Evolutionary conservation across 2,797 vertebrate genomes (phyloP).

Genomic region (Harpagifer antarcticus): DNA sequence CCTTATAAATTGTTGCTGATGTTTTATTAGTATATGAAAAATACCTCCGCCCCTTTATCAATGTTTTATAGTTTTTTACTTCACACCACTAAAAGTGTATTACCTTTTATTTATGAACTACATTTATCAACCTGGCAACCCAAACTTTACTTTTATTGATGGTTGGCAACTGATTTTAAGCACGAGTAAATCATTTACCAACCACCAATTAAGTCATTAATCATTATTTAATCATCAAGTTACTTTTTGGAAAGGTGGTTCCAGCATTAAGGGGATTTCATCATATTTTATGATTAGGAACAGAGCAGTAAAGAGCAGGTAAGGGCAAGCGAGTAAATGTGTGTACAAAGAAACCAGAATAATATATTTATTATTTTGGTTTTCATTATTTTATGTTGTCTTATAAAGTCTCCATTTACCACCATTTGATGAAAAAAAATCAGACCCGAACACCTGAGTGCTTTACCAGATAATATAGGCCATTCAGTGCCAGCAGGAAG

Average conservation of each 20-base stretch:
- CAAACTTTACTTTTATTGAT: constrained; percentile 1
- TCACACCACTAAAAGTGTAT: not conserved
- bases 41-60: not conserved
- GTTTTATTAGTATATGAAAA: constrained; percentile 1
- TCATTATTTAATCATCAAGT: constrained; percentile 1
- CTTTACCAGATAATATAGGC: constrained; percentile 1
- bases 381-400: too few species aligned
- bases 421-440: too few species aligned
- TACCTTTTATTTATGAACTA: not conserved
- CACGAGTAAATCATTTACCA: not conserved
- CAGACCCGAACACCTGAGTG: not conserved
- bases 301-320: not conserved
- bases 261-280: not conserved
- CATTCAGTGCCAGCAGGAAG: not conserved
- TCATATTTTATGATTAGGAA: not conserved
- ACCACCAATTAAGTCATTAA: not conserved
- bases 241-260: not conserved
- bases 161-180: not conserved
- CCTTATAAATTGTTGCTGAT: not conserved
- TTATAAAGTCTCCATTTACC: too few species aligned
- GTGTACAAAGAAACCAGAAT: not conserved
- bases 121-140: constrained; percentile 11
- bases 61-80: not conserved
- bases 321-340: not conserved
- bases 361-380: too few species aligned